These are phyloP conservation scores for Stigmatopora argus DNA, from an alignment of 2,113 vertebrate species.

Conservation along the genomic window DNA sequence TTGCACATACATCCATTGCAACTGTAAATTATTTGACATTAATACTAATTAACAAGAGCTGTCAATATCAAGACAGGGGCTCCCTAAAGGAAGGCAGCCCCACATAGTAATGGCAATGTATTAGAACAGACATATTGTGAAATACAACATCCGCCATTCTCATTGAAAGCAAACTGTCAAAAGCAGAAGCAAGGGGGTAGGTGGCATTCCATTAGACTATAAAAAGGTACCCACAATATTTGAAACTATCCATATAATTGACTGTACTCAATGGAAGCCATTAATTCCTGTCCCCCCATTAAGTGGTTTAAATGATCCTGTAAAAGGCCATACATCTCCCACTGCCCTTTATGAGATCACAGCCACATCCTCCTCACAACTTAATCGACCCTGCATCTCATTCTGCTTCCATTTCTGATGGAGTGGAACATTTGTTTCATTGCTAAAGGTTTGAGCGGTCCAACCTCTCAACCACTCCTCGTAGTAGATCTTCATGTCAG, in stretches of 20 bases:
- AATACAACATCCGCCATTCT: slow-evolving; percentile 50
- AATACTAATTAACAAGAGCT: slow-evolving; percentile 72
- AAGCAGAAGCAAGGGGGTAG: slow-evolving; percentile 51
- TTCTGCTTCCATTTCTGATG: slow-evolving; percentile 60
- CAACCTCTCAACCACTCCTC: slow-evolving; percentile 55
- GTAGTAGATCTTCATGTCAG: slow-evolving; percentile 36
- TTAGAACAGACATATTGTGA: slow-evolving; percentile 39
- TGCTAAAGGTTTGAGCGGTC: slow-evolving; percentile 59
- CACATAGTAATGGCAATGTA: slow-evolving; percentile 46
- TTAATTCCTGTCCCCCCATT: slow-evolving; percentile 69
- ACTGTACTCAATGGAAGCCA: slow-evolving; percentile 61
- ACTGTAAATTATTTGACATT: slow-evolving; percentile 71
- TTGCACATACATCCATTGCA: slow-evolving; percentile 60
- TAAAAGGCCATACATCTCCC: slow-evolving; percentile 69
- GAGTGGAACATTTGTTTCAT: slow-evolving; percentile 59
- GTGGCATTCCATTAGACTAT: slow-evolving; percentile 55
- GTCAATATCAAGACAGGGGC: slow-evolving; percentile 41
- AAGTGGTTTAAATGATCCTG: slow-evolving; percentile 73
- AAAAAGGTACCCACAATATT: slow-evolving; percentile 62
- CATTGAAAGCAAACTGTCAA: slow-evolving; percentile 56
- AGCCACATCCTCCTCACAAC: slow-evolving; percentile 59
- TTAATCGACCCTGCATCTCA: slow-evolving; percentile 64
- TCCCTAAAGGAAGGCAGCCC: slow-evolving; percentile 35
- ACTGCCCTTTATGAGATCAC: slow-evolving; percentile 71
- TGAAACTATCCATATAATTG: slow-evolving; percentile 72